A percentile compares a stretch with the other conserved stretches of the same genome.
Conservation (phyloP, 30 jellyfish, hydroid and myxozoan genomes). For the Turritopsis rubra region DNA sequence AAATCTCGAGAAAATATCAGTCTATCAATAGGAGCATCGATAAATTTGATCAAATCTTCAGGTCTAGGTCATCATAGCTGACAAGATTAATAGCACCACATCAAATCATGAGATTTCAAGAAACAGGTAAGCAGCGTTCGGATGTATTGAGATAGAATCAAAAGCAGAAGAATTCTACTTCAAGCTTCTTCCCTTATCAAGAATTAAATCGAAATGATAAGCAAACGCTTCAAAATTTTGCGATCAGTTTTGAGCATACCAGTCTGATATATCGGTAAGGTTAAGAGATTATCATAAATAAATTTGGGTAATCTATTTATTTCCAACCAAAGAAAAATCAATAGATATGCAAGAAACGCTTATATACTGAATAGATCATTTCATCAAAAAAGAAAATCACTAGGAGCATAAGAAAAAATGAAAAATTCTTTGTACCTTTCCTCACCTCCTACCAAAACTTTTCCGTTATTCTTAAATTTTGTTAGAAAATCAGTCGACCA, state of each 20-base stretch:
- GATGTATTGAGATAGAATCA: neutral
- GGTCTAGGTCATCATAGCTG: neutral
- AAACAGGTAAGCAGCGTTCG: too few species aligned
- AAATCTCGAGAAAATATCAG: neutral
- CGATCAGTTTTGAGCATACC: neutral
- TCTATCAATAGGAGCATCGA: neutral
- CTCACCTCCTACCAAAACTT: constrained; percentile 2
- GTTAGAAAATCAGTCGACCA: constrained; percentile 6
- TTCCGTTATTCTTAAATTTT: neutral
- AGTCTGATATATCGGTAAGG: neutral
- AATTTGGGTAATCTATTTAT: neutral
- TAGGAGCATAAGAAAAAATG: neutral
- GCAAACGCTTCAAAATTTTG: neutral
- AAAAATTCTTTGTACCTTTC: neutral
- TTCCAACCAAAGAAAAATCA: neutral
- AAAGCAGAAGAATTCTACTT: neutral
- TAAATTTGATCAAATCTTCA: neutral
- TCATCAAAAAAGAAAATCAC: neutral
- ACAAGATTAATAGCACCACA: neutral
- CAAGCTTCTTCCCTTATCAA: neutral
- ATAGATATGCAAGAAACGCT: neutral
- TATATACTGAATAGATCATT: neutral
- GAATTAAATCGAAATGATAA: neutral
- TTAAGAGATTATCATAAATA: neutral
- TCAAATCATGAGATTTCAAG: neutral